Percentiles rank a stretch among this genome's conserved stretches.
These are phyloP conservation scores for Brienomyrus longianalis DNA, from an alignment of 2,113 vertebrate genomes.

Conservation along the genomic window DNA sequence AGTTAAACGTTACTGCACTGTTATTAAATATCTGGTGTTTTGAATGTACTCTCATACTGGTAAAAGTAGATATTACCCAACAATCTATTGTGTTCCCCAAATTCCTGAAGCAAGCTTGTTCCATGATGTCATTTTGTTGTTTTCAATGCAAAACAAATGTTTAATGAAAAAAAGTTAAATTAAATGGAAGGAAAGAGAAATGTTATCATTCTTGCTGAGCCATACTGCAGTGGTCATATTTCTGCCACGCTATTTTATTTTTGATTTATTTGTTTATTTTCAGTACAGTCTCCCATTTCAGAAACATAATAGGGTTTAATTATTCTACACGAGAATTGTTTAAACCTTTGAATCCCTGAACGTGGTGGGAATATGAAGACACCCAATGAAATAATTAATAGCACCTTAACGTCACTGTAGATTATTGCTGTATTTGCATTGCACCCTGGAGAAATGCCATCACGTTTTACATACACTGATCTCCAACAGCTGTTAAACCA, in stretches of 20 bases:
- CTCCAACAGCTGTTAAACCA: neutral
- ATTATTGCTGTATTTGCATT: neutral
- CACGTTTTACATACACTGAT: neutral
- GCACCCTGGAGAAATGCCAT: neutral
- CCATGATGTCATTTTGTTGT: neutral
- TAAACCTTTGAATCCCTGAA: neutral
- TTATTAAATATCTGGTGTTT: neutral
- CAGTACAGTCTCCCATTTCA: neutral
- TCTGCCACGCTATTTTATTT: neutral
- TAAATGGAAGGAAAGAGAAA: neutral
- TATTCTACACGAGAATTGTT: neutral
- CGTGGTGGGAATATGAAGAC: neutral
- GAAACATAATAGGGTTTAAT: constrained; percentile 4
- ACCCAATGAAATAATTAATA: neutral
- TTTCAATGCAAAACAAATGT: neutral
- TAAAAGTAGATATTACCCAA: neutral
- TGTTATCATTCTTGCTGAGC: neutral
- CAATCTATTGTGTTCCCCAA: neutral
- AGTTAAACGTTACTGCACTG: neutral
- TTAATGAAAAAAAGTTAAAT: neutral
- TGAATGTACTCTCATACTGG: neutral
- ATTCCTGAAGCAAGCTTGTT: neutral
- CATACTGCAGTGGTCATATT: neutral
- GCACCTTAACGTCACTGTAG: neutral
- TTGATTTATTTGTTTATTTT: neutral